These are phyloP conservation scores for Chanos chanos DNA, from an alignment of 2,797 vertebrate genomes.

Conservation along the genomic window DNA sequence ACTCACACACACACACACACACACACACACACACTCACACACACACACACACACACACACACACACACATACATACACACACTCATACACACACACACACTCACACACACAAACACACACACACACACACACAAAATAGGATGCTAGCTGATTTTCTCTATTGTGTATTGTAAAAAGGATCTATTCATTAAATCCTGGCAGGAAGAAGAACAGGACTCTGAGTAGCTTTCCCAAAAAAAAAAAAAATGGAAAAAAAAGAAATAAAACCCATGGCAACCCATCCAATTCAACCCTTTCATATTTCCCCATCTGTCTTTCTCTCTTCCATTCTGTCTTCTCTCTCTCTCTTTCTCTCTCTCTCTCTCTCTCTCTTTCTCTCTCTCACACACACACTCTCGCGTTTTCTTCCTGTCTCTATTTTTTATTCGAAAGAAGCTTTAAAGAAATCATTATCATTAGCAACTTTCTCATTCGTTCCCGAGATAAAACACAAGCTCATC, in stretches of 20 bases:
- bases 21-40: not conserved
- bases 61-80: not conserved
- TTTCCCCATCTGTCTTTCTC: not conserved
- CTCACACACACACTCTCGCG: not conserved
- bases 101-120: not conserved
- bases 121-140: not conserved
- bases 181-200: constrained; percentile 22
- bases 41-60: constrained; percentile 2
- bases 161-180: constrained; percentile 35
- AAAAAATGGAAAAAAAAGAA: too few species aligned
- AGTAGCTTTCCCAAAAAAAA: constrained; percentile 36
- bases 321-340: too few species aligned
- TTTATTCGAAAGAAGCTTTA: too few species aligned
- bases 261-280: constrained; percentile 42
- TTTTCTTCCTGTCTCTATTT: not conserved
- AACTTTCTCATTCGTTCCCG: too few species aligned
- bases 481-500: too few species aligned
- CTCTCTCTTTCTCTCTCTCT: not conserved
- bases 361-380: not conserved
- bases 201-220: constrained; percentile 16
- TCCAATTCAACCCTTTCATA: constrained; percentile 1
- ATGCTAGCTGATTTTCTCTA: constrained; percentile 11
- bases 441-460: too few species aligned
- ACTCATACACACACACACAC: not conserved
- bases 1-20: constrained; percentile 1